Conservation (phyloP, 2,888 invertebrate genomes). For the Lasioglossum lativentre region DNA sequence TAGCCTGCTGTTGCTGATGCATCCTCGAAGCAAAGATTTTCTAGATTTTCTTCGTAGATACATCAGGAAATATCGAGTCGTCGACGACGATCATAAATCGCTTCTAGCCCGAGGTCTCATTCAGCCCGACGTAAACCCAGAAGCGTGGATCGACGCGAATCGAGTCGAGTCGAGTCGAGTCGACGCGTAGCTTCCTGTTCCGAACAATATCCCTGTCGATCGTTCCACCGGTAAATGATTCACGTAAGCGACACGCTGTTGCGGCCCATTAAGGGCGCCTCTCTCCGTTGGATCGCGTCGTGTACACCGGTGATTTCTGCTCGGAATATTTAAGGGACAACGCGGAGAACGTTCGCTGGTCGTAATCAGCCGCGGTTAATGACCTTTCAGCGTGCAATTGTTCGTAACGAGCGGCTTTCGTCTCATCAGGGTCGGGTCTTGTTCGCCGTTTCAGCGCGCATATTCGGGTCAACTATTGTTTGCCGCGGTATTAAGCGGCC, state of each 20-base stretch:
- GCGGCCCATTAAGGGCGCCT: slow-evolving; percentile 30
- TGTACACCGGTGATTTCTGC: slow-evolving; percentile 18
- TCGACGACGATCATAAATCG: slow-evolving; percentile 31
- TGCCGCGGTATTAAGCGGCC: slow-evolving; percentile 71
- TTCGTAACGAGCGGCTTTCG: slow-evolving; percentile 61
- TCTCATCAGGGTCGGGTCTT: slow-evolving; percentile 65
- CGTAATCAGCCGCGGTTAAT: slow-evolving; percentile 56
- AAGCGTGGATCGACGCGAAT: neutral
- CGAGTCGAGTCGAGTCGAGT: neutral
- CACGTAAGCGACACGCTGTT: slow-evolving; percentile 30
- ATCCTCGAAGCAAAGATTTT: too few species aligned
- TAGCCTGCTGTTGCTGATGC: too few species aligned
- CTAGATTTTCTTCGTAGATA: too few species aligned
- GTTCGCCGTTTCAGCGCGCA: slow-evolving; percentile 63
- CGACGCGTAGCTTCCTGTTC: slow-evolving; percentile 44
- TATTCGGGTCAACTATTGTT: slow-evolving; percentile 78
- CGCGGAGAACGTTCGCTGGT: slow-evolving; percentile 16
- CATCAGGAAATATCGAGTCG: neutral
- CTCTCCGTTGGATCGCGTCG: neutral
- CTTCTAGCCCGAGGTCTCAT: slow-evolving; percentile 22
- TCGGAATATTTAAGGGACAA: slow-evolving; percentile 41
- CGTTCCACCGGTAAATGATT: slow-evolving; percentile 37
- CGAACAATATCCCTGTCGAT: slow-evolving; percentile 51
- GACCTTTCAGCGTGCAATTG: slow-evolving; percentile 60
- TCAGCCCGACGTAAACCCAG: slow-evolving; percentile 26